These are phyloP conservation scores for Melanophora roralis DNA, from an alignment of 2,888 invertebrate genomes.

Conservation along the genomic window DNA sequence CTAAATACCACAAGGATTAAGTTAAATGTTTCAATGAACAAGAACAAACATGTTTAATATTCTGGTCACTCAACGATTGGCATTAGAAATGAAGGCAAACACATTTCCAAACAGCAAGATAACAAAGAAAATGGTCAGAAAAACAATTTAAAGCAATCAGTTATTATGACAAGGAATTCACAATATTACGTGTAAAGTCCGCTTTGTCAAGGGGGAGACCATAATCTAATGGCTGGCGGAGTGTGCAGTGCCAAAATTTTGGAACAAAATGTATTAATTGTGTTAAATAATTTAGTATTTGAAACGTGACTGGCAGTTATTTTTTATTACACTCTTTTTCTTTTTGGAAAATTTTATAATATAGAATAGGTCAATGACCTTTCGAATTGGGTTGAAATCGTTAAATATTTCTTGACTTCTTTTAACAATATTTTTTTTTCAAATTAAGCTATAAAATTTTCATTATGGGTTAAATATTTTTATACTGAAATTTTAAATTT, in stretches of 20 bases:
- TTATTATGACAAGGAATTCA: conserved; percentile 50
- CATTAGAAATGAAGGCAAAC: background rate
- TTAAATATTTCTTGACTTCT: background rate
- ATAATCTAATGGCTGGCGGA: background rate
- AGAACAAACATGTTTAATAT: conserved; percentile 48
- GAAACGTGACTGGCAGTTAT: conserved; percentile 25
- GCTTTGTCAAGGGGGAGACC: background rate
- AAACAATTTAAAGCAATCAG: conserved; percentile 71
- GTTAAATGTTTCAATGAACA: conserved; percentile 49
- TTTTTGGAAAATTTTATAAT: background rate
- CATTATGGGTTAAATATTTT: conserved; percentile 3
- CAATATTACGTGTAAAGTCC: background rate
- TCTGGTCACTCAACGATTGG: conserved; percentile 48
- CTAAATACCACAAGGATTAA: conserved; percentile 57
- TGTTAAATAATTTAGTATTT: conserved; percentile 10
- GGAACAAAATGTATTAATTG: conserved; percentile 6
- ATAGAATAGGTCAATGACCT: background rate
- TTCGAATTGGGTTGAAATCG: background rate
- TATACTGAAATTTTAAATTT: conserved; percentile 3
- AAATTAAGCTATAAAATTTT: background rate
- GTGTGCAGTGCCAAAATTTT: background rate
- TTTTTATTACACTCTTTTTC: background rate
- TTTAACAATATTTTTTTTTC: background rate
- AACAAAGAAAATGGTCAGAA: conserved; percentile 63
- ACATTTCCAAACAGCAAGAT: background rate